phyloP scores from a whole-genome alignment of 30 jellyfish, hydroid and myxozoan genomes.

The Hydra vulgaris region DNA sequence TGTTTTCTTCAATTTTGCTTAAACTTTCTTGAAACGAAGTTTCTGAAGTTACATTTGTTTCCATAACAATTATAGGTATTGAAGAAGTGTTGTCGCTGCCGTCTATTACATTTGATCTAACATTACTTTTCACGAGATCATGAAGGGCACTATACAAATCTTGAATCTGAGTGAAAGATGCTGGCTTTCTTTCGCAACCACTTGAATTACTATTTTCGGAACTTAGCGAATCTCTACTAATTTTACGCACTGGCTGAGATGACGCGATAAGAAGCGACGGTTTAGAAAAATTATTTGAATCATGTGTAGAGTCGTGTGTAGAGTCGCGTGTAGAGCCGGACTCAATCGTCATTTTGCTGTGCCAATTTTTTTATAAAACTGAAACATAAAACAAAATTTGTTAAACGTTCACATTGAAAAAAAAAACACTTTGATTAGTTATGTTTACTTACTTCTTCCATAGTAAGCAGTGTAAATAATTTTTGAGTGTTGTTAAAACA shows the following conservation, averaged over 20 bases:
- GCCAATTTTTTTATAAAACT: background rate
- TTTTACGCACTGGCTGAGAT: background rate
- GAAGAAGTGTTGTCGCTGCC: background rate
- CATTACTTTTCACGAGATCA: constrained; percentile 46
- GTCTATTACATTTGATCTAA: background rate
- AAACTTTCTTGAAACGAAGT: background rate
- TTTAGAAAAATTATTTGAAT: background rate
- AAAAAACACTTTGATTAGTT: background rate
- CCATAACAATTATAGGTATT: background rate
- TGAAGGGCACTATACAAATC: constrained; percentile 78
- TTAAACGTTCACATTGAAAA: background rate
- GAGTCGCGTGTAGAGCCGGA: too few relatives aligned
- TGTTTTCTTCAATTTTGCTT: background rate
- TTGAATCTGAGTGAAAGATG: constrained; percentile 68
- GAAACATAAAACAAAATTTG: background rate
- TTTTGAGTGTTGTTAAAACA: background rate
- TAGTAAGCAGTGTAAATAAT: background rate
- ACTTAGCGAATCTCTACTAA: background rate
- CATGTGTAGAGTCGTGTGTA: too few relatives aligned
- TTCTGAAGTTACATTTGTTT: background rate
- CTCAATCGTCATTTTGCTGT: background rate
- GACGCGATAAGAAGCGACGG: background rate
- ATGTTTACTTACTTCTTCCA: background rate
- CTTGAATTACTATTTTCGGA: background rate
- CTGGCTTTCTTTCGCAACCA: constrained; percentile 32